A percentile compares a stretch with the other conserved stretches of the same genome.
Evolutionary conservation across 2,113 vertebrate species (phyloP).

Genomic region (Gnathonemus longibarbis): DNA sequence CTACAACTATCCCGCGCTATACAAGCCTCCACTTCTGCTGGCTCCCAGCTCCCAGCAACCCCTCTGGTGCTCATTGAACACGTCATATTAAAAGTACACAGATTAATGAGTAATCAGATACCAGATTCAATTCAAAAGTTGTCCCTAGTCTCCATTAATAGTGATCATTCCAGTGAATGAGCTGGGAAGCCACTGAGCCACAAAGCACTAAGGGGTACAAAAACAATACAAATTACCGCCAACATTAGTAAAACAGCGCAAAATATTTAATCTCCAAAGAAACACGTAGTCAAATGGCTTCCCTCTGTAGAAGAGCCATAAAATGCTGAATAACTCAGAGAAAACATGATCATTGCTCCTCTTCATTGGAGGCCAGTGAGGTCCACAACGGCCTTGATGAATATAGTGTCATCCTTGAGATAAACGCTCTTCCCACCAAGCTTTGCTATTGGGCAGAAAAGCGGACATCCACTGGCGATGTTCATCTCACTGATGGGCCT

Average conservation of each 20-base stretch:
- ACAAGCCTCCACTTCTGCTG: not conserved
- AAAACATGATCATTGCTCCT: not conserved
- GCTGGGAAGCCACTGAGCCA: not conserved
- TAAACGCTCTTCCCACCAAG: constrained; percentile 84
- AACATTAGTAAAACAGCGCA: not conserved
- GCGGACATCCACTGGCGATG: constrained; percentile 92
- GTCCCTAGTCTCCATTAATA: not conserved
- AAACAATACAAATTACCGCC: not conserved
- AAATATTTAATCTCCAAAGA: not conserved
- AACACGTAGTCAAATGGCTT: not conserved
- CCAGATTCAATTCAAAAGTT: not conserved
- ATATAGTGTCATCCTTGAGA: constrained; percentile 82
- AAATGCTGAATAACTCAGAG: not conserved
- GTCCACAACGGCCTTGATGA: constrained; percentile 94
- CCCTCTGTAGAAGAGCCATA: not conserved
- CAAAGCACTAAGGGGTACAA: not conserved
- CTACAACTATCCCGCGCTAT: not conserved
- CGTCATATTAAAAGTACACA: not conserved
- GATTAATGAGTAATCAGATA: not conserved
- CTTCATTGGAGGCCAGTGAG: constrained; percentile 68
- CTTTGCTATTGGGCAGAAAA: constrained; percentile 83
- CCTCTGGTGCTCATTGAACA: not conserved
- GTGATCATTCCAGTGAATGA: not conserved
- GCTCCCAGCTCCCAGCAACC: not conserved
- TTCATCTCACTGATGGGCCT: constrained; percentile 87